Conservation (phyloP, 2,797 vertebrate genomes). For the Dendrocincla tyrannina region DNA sequence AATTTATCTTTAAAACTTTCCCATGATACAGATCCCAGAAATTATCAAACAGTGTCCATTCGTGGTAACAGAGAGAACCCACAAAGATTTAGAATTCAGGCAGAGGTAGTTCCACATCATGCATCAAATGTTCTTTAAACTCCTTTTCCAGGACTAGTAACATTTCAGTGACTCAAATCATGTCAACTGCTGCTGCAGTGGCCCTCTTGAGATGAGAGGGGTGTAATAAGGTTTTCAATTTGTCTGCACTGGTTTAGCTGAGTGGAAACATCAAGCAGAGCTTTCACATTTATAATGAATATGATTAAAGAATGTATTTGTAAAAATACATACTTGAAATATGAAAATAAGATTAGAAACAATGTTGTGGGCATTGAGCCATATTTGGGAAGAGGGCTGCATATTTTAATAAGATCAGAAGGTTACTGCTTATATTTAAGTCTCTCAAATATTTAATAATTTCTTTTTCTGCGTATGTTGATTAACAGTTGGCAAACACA, state of each 20-base stretch:
- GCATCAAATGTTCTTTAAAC: not conserved
- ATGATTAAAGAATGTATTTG: conserved; percentile 25
- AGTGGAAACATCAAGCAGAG: conserved; percentile 42
- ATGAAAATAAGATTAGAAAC: conserved; percentile 37
- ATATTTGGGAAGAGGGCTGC: not conserved
- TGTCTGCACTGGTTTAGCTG: conserved; percentile 30
- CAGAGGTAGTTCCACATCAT: not conserved
- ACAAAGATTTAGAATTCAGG: not conserved
- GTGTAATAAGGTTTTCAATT: conserved; percentile 47
- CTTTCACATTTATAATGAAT: conserved; percentile 35
- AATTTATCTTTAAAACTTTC: not conserved
- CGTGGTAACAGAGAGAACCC: not conserved
- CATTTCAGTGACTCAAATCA: conserved; percentile 40
- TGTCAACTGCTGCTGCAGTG: not conserved
- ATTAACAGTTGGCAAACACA: conserved; percentile 12
- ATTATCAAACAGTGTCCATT: not conserved
- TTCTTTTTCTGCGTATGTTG: not conserved
- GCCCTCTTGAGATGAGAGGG: conserved; percentile 25
- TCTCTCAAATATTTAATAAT: not conserved
- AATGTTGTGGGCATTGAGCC: not conserved
- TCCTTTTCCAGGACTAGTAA: not conserved
- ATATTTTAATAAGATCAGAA: not conserved
- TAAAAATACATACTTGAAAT: conserved; percentile 21
- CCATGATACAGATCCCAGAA: not conserved
- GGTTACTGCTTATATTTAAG: not conserved